Conservation (phyloP, 2,888 invertebrate species). For the Synergus japonicus region DNA sequence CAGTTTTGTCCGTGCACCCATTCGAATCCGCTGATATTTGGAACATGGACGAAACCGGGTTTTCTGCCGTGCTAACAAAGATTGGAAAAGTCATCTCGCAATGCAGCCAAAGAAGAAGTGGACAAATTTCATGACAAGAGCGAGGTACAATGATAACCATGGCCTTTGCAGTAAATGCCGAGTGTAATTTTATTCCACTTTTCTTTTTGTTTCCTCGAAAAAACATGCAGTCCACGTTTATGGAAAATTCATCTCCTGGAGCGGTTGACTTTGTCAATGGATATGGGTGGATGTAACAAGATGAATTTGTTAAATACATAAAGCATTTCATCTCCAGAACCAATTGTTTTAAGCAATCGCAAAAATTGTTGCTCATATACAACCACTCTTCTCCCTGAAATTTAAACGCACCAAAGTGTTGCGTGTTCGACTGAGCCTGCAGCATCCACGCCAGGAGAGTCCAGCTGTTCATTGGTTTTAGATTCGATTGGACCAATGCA, state of each 20-base stretch:
- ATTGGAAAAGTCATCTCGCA: background rate
- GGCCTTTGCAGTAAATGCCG: slow-evolving; percentile 54
- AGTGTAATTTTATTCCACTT: slow-evolving; percentile 54
- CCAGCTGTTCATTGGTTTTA: background rate
- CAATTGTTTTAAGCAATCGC: slow-evolving; percentile 23
- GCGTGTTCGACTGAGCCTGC: too few species aligned
- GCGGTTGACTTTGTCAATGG: slow-evolving; percentile 53
- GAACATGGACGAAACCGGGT: slow-evolving; percentile 41
- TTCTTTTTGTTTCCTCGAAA: slow-evolving; percentile 59
- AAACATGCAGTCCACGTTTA: slow-evolving; percentile 52
- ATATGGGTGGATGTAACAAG: slow-evolving; percentile 64
- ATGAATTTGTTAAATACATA: slow-evolving; percentile 56
- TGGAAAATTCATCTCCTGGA: slow-evolving; percentile 54
- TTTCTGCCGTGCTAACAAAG: too few species aligned
- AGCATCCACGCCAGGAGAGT: background rate
- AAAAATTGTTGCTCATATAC: slow-evolving; percentile 43
- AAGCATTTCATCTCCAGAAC: slow-evolving; percentile 48
- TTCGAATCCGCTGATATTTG: too few species aligned
- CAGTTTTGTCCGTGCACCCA: slow-evolving; percentile 17
- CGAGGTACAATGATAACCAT: slow-evolving; percentile 55
- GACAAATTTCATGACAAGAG: slow-evolving; percentile 52
- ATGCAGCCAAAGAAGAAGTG: slow-evolving; percentile 41
- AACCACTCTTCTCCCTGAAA: slow-evolving; percentile 6
- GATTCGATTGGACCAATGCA: slow-evolving; percentile 30
- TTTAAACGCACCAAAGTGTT: too few species aligned